Percentiles rank a stretch among this genome's conserved stretches.
Evolutionary conservation across 1,140 invertebrate species (phyloP).

Genomic region (Sarcophaga peregrina): DNA sequence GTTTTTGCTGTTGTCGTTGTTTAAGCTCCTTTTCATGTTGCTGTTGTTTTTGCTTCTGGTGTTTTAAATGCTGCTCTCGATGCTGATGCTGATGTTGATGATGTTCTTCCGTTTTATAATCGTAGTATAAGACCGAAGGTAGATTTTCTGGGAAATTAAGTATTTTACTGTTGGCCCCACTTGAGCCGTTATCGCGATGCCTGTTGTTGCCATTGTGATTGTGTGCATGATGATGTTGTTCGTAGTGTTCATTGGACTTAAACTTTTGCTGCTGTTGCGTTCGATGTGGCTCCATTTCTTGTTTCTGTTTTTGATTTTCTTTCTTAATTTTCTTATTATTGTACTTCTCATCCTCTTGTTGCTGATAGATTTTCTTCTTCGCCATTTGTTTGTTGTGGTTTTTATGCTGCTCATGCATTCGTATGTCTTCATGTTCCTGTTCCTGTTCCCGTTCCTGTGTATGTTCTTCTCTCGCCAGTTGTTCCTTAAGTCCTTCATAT

Average conservation of each 20-base stretch:
- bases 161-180: conserved; percentile 53
- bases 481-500: conserved; percentile 5
- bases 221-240: conserved; percentile 45
- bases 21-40: conserved; percentile 49
- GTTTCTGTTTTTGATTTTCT: conserved; percentile 48
- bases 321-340: conserved; percentile 43
- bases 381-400: conserved; percentile 59
- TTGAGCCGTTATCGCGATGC: conserved; percentile 38
- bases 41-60: conserved; percentile 57
- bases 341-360: conserved; percentile 53
- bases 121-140: conserved; percentile 62
- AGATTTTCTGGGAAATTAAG: conserved; percentile 64
- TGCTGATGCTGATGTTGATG: conserved; percentile 64
- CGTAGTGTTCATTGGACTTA: conserved; percentile 45
- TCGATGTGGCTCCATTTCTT: conserved; percentile 52
- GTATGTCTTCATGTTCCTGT: conserved; percentile 45
- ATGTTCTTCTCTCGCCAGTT: neutral
- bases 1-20: conserved; percentile 43
- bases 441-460: conserved; percentile 33
- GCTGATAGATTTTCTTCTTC: conserved; percentile 56
- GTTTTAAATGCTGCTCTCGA: conserved; percentile 63
- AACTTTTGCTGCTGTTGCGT: conserved; percentile 57
- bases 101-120: conserved; percentile 64
- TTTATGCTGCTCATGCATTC: conserved; percentile 55
- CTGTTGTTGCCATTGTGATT: conserved; percentile 35